A percentile compares a stretch with the other conserved stretches of the same genome.
phyloP scores from a whole-genome alignment of 2,113 vertebrate species.

The Cochlearius cochlearius region DNA sequence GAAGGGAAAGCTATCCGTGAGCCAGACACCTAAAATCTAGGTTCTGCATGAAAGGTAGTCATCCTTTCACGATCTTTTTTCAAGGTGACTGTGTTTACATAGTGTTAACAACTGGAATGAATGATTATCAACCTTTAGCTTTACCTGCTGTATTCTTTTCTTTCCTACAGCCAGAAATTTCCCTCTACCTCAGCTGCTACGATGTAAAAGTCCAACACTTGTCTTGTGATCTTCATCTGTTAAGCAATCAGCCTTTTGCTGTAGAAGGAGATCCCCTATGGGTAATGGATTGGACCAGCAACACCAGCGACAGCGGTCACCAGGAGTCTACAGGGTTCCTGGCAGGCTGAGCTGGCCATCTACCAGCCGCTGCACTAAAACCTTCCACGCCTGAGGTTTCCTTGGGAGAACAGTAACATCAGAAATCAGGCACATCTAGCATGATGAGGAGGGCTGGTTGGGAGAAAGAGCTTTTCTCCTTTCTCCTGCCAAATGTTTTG shows the following conservation, averaged over 20 bases:
- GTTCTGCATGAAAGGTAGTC: neutral
- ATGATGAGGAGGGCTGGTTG: neutral
- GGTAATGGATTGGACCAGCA: neutral
- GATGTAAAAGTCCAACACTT: neutral
- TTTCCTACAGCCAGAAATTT: neutral
- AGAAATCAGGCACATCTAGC: neutral
- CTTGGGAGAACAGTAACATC: neutral
- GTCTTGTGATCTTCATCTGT: neutral
- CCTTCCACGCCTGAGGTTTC: neutral
- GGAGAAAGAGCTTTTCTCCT: neutral
- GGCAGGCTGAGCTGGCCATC: neutral
- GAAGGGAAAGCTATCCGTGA: accelerated
- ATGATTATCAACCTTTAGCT: neutral
- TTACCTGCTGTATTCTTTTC: neutral
- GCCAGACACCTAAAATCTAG: neutral
- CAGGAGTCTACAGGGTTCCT: neutral
- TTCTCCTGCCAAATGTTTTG: neutral
- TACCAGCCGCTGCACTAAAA: neutral
- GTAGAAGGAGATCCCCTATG: neutral
- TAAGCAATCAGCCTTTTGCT: neutral
- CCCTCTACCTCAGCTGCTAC: neutral
- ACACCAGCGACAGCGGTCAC: neutral
- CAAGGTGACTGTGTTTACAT: neutral
- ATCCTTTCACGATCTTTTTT: neutral
- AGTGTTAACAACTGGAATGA: neutral